These are phyloP conservation scores for Falco columbarius DNA, from an alignment of 2,797 vertebrate species.

Conservation along the genomic window DNA sequence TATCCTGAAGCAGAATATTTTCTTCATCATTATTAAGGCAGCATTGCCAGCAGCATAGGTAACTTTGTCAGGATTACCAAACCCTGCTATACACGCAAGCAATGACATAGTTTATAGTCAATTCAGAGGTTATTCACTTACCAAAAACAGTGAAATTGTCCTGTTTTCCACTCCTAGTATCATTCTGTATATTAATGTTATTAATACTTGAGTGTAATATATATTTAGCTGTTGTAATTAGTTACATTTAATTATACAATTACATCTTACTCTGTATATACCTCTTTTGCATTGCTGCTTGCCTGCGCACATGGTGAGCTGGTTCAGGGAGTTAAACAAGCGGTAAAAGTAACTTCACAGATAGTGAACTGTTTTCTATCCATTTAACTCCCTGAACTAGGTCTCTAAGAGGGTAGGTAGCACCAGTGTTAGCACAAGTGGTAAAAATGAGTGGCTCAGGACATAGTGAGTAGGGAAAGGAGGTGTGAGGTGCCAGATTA, in stretches of 20 bases:
- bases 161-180: neutral
- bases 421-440: neutral
- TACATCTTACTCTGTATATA: neutral
- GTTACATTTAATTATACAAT: neutral
- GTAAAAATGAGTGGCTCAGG: neutral
- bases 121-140: neutral
- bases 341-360: neutral
- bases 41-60: neutral
- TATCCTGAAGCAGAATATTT: neutral
- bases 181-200: neutral
- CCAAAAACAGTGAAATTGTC: neutral
- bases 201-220: neutral
- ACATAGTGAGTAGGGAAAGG: no score
- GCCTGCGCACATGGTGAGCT: rapidly evolving
- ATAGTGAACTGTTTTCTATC: neutral
- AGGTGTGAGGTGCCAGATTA: neutral
- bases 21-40: neutral
- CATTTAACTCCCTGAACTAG: neutral
- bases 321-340: neutral
- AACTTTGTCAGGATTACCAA: neutral
- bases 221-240: neutral
- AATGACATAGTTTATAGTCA: neutral
- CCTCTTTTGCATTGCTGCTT: neutral
- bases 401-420: neutral
- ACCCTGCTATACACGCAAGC: neutral